Conservation (phyloP, 2,888 invertebrate species). For the Antheraea assamensis region DNA sequence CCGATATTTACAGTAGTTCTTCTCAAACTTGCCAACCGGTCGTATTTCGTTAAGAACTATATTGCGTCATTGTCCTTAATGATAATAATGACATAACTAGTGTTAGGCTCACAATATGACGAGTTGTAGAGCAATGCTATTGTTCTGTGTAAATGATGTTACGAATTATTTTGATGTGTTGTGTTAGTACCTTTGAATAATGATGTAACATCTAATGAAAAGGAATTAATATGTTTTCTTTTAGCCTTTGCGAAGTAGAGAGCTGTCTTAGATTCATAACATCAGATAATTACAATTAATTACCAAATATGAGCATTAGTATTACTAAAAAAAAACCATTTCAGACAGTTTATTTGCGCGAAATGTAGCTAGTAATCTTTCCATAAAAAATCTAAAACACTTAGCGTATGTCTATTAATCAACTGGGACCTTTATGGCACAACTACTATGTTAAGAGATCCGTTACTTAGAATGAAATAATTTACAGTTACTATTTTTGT, state of each 20-base stretch:
- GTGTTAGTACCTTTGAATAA: background rate
- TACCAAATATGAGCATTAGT: background rate
- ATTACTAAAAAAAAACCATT: no score
- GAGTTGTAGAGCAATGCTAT: background rate
- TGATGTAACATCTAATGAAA: background rate
- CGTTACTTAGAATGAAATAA: conserved; percentile 2
- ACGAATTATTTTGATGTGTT: background rate
- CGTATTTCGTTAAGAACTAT: conserved; percentile 37
- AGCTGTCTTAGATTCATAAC: no score
- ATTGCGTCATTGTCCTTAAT: conserved; percentile 52
- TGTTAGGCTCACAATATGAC: background rate
- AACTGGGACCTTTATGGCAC: background rate
- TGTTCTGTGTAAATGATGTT: background rate
- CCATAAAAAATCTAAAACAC: background rate
- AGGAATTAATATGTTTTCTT: background rate
- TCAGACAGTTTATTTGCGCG: no score
- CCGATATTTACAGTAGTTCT: conserved; percentile 17
- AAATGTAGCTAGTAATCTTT: background rate
- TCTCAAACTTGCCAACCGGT: conserved; percentile 25
- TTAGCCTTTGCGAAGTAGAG: background rate
- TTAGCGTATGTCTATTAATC: conserved; percentile 1
- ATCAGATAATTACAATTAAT: background rate
- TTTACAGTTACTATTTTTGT: conserved; percentile 6
- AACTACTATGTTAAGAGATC: background rate
- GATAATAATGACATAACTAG: conserved; percentile 59